Percentiles rank a stretch among this genome's conserved stretches.
These are phyloP conservation scores for Protosalanx chinensis DNA, from an alignment of 2,797 vertebrate species.

Conservation along the genomic window DNA sequence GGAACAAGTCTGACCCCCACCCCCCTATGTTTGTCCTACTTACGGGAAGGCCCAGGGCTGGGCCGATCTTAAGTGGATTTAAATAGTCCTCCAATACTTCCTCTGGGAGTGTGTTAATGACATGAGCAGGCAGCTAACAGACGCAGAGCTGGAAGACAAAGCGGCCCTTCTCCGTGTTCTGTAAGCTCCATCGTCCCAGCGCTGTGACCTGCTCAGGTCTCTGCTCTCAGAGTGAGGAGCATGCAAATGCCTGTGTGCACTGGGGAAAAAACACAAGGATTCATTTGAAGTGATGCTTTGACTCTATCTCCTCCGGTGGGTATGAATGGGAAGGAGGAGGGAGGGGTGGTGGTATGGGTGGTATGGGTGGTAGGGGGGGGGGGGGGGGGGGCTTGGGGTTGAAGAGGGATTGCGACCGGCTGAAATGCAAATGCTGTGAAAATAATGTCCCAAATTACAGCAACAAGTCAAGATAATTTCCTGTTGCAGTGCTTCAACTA, in stretches of 20 bases:
- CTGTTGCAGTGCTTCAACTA: constrained; percentile 70
- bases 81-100: constrained; percentile 63
- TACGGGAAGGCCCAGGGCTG: constrained; percentile 54
- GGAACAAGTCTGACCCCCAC: constrained; percentile 10
- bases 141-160: constrained; percentile 43
- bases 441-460: constrained; percentile 72
- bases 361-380: not conserved
- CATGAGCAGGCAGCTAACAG: constrained; percentile 35
- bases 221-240: not conserved
- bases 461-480: constrained; percentile 75
- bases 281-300: not conserved
- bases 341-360: not conserved
- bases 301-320: no score
- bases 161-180: constrained; percentile 32
- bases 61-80: constrained; percentile 58
- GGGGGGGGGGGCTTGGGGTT: not conserved
- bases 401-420: constrained; percentile 37
- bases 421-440: constrained; percentile 68
- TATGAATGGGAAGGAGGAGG: not conserved
- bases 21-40: constrained; percentile 56
- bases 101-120: constrained; percentile 67
- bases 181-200: constrained; percentile 28
- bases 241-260: not conserved
- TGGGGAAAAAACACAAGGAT: not conserved
- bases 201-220: constrained; percentile 19